Base-by-base conservation (phyloP, 2,888 invertebrate species). In the Sepioteuthis lessoniana region DNA sequence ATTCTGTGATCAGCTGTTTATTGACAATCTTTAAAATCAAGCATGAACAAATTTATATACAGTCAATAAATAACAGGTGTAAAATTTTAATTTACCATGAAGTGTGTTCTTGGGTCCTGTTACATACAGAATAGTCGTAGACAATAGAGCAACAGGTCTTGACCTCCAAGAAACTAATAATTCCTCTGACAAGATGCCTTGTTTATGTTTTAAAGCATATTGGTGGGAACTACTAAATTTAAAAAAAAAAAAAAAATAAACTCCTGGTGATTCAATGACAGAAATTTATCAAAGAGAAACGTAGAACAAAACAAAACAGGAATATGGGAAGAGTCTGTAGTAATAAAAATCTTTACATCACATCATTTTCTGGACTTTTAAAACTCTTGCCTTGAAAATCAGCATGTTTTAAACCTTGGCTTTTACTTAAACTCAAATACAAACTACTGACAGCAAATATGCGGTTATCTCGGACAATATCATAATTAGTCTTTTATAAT, bases 1-100 rank as follows among this genome's bases (percentile, higher is more conserved):
- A 76, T 76, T 76, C n/a, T 76, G 76, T 76, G 76, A 76, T 91
- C 91, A 91, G 91, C 91, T 42, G 31, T 91, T 91, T 91, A 91
- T 91, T 91, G 37, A 91, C 91, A 91, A 37, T 46, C 38, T 91
- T 91, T 91, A 37, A 37, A 91, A 91, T 42, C 91, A 91, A 91
- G 91, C 91, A 91, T 91, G 91, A 93, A 47, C 92, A 92, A 92
- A 92, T 50, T 35, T 93, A 93, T 93, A 31, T 93, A 93, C 93
- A 93, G 50, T 50, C 93, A 93, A 93, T 93, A 93, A 93, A 93
- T 93, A 93, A 93, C 93, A 93, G 38, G 93, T 93, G 50, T 93
- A 93, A 55, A 93, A 93, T 93, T 93, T 93, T n/a, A 55, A 46
- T 93, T 93, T 50, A 92, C 31, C 76, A 76, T 76, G 76, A 76